Percentiles rank a stretch among this genome's conserved stretches.
Evolutionary conservation across 2,888 invertebrate genomes (phyloP).

Genomic region (Acronicta psi): DNA sequence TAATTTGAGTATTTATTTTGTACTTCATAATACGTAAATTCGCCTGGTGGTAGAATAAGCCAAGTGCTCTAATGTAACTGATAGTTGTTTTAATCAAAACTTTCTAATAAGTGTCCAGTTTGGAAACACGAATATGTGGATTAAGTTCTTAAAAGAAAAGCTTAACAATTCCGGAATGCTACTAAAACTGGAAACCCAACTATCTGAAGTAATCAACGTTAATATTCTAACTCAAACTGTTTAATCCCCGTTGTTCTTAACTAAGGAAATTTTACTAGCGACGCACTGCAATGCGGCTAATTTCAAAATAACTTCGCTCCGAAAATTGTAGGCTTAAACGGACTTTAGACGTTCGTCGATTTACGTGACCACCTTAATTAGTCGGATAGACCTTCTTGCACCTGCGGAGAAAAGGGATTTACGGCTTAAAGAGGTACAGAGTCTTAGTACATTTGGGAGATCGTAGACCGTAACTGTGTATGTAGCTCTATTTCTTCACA

Average conservation of each 20-base stretch:
- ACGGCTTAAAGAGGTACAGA: constrained; percentile 65
- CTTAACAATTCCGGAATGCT: background rate
- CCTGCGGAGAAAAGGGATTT: constrained; percentile 76
- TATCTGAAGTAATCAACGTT: constrained; percentile 34
- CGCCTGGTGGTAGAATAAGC: no score
- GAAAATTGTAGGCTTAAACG: constrained; percentile 73
- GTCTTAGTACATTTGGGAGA: constrained; percentile 53
- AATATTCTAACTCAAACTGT: constrained; percentile 34
- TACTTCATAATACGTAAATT: no score
- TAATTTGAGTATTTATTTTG: no score
- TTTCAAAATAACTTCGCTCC: constrained; percentile 60
- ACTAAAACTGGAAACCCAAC: constrained; percentile 9
- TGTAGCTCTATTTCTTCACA: constrained; percentile 26
- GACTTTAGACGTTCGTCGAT: constrained; percentile 68
- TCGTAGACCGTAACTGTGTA: constrained; percentile 29
- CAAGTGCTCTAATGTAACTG: no score
- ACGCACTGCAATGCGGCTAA: constrained; percentile 66
- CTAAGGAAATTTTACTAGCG: constrained; percentile 35
- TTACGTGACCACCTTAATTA: constrained; percentile 79
- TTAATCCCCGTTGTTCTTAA: constrained; percentile 34
- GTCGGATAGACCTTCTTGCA: constrained; percentile 76
- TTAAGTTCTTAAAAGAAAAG: background rate
- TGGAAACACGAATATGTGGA: background rate
- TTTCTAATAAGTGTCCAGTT: background rate
- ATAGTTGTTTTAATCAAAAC: no score